A percentile compares a stretch with the other conserved stretches of the same genome.
These are phyloP conservation scores for Dromaius novaehollandiae DNA, from an alignment of 2,113 vertebrate genomes.

Conservation along the genomic window DNA sequence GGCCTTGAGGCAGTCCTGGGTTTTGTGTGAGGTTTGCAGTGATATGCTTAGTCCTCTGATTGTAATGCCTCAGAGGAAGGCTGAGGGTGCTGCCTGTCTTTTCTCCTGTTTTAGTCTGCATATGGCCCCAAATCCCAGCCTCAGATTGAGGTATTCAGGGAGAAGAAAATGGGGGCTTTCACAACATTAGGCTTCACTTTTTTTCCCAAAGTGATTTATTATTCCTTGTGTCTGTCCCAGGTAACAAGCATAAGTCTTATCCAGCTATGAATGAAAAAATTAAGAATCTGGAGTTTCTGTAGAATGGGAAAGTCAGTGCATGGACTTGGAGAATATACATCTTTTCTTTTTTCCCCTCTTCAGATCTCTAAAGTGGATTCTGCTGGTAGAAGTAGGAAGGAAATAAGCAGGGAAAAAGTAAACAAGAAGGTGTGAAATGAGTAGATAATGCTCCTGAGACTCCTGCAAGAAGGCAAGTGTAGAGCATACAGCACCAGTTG, in stretches of 20 bases:
- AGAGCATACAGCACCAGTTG: neutral
- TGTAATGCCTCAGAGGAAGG: neutral
- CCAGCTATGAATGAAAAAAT: neutral
- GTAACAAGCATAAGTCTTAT: neutral
- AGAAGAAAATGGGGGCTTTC: neutral
- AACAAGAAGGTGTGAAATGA: neutral
- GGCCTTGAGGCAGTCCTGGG: neutral
- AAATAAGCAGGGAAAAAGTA: slow-evolving; percentile 18
- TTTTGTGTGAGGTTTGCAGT: neutral
- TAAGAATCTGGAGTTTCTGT: neutral
- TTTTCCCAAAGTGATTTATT: neutral
- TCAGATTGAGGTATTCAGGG: neutral
- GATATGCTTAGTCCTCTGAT: neutral
- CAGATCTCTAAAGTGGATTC: neutral
- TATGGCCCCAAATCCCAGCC: neutral
- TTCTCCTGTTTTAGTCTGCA: neutral
- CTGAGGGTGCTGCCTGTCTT: neutral
- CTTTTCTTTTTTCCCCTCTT: neutral
- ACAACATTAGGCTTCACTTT: neutral
- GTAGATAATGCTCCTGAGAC: neutral
- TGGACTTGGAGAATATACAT: neutral
- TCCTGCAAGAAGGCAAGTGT: neutral
- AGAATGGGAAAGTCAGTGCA: neutral
- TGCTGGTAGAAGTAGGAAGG: slow-evolving; percentile 25
- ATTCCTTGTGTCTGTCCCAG: neutral